phyloP scores from a whole-genome alignment of 2,797 vertebrate species.

The Enteromius fasciolatus region DNA sequence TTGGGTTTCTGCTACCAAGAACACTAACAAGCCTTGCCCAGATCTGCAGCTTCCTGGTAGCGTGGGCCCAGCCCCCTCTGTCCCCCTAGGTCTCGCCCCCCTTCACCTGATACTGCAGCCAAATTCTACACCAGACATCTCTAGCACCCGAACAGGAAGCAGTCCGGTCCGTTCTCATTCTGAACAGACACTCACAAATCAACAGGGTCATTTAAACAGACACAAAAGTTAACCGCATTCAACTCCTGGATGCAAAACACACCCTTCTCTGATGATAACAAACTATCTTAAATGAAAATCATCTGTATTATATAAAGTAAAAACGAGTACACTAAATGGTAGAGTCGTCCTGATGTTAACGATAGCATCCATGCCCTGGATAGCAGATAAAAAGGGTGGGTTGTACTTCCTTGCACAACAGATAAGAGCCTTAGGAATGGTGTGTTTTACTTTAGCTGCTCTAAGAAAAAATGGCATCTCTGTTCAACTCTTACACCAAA shows the following conservation, averaged over 20 bases:
- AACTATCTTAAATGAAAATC: background rate
- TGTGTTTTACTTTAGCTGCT: background rate
- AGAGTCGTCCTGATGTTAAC: background rate
- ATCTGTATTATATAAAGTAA: background rate
- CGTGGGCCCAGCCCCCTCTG: constrained; percentile 37
- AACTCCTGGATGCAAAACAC: background rate
- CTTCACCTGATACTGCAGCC: constrained; percentile 58
- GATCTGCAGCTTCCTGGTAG: constrained; percentile 59
- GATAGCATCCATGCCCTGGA: constrained; percentile 37
- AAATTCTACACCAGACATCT: constrained; percentile 56
- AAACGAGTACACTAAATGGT: background rate
- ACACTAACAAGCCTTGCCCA: constrained; percentile 53
- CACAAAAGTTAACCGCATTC: background rate
- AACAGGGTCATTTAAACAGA: background rate
- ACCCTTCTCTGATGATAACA: background rate
- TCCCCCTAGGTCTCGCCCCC: constrained; percentile 27
- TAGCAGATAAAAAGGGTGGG: constrained; percentile 25
- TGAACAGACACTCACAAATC: background rate
- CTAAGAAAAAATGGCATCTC: background rate
- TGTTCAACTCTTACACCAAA: background rate
- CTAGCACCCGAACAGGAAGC: constrained; percentile 40
- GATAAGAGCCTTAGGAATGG: constrained; percentile 12
- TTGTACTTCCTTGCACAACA: background rate
- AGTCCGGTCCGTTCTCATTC: background rate
- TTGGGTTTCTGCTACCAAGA: constrained; percentile 62